Base-by-base conservation (phyloP, 2,113 vertebrate genomes). In the Rhipidura dahli region DNA sequence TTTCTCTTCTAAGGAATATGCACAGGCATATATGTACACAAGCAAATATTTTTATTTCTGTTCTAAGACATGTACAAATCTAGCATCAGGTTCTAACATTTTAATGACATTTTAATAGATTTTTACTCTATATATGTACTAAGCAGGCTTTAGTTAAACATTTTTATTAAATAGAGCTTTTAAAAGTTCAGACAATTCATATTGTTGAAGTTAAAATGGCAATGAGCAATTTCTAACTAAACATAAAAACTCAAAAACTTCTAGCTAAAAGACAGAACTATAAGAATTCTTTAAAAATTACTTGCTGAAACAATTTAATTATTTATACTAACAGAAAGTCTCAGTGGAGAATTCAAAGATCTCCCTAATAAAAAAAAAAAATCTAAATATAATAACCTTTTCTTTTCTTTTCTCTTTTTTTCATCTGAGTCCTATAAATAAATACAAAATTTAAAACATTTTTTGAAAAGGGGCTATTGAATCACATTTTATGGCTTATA, bases 21-120 rank as follows among this genome's bases (percentile, higher is more conserved):
- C 19, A 82, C 1, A 1, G 91, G 47, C 39, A 35, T 69, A 12
- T 75, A 56, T 42, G 18, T 47, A 70, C 33, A 27, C 19, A 42
- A 91, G 24, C 9, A 94, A 83, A 65, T 65, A 44, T 22, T 85
- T 92, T 75, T 83, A 30, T 83, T 97, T 95, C 90, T 42, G 2
- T 77, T 96, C 44, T n/a, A 79, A 75, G 69, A 93, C 91, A 96
- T 72, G 57, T 82, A 94, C 28, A 96, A 95, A 92, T 89, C 75
- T 72, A 64, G 35, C 27, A 4, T 83, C 77, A 95, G 85, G 73
- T 96, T 94, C 90, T 96, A 96, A 66, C 54, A 92, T 50, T 88
- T 82, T 87, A 93, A 77, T 88, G 28, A 56, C 57, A 85, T 92
- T 97, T 97, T 93, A 95, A 86, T 94, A 81, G 9, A 39, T 93